phyloP scores from a whole-genome alignment of 2,797 vertebrate species.

The Malurus leucopterus region DNA sequence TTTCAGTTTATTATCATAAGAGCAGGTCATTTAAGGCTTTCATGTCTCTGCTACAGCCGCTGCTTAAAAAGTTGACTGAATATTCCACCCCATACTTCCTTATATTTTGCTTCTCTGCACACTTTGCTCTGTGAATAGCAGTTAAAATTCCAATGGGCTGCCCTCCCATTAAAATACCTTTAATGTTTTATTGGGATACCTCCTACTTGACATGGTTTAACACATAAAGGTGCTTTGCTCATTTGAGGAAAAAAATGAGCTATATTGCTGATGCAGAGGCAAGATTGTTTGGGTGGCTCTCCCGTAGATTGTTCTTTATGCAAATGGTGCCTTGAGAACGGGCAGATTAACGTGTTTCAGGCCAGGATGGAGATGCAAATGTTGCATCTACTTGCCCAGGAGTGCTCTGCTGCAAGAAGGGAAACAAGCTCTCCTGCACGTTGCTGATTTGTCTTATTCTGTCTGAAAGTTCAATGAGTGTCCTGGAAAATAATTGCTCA shows the following conservation, averaged over 20 bases:
- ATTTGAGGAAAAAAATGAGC: conserved; percentile 1
- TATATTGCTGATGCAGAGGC: not conserved
- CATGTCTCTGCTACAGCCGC: not conserved
- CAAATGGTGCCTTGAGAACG: conserved; percentile 35
- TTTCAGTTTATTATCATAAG: not conserved
- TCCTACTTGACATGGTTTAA: conserved; percentile 18
- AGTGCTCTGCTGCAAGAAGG: not conserved
- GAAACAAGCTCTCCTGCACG: not conserved
- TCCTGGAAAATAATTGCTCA: not conserved
- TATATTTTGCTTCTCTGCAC: not conserved
- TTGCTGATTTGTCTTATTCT: not conserved
- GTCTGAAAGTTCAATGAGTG: not conserved
- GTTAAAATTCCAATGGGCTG: conserved; percentile 23
- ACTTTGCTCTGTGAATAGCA: not conserved
- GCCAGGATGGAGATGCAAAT: not conserved
- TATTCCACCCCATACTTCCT: not conserved
- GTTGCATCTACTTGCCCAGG: conserved; percentile 2
- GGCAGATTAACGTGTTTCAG: conserved; percentile 31
- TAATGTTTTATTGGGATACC: conserved; percentile 37
- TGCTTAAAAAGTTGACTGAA: not conserved
- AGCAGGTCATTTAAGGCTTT: conserved; percentile 2
- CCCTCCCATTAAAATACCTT: conserved; percentile 19
- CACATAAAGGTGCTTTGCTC: conserved; percentile 12
- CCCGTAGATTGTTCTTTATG: conserved; percentile 26
- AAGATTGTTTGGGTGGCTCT: conserved; percentile 9